Evolutionary conservation across 2,797 vertebrate species (phyloP).

Genomic region (Cynodonichthys magdalenae): DNA sequence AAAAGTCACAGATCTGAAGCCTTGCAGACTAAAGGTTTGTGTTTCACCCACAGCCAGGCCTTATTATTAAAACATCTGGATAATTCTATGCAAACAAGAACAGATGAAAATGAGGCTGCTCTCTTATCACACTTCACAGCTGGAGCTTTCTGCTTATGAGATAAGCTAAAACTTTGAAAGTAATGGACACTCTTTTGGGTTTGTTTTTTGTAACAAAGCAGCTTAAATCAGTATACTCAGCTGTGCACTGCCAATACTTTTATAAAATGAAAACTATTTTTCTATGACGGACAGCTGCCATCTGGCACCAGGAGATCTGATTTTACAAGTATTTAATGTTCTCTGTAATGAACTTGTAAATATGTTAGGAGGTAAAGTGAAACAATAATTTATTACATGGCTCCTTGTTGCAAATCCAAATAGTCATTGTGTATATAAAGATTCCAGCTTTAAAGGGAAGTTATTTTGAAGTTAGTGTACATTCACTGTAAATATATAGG

Average conservation of each 20-base stretch:
- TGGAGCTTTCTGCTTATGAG: constrained; percentile 53
- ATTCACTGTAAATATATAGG: constrained; percentile 87
- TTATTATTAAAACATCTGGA: constrained; percentile 33
- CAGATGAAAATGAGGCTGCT: constrained; percentile 13
- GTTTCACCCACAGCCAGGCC: constrained; percentile 18
- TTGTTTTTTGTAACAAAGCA: constrained; percentile 79
- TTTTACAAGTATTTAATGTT: constrained; percentile 92
- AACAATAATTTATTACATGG: constrained; percentile 93
- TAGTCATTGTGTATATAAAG: constrained; percentile 66
- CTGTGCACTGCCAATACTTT: constrained; percentile 88
- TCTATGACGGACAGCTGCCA: constrained; percentile 82
- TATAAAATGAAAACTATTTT: constrained; percentile 71
- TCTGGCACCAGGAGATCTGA: constrained; percentile 83
- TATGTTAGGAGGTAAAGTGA: constrained; percentile 90
- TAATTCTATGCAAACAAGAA: constrained; percentile 77
- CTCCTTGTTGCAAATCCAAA: constrained; percentile 77
- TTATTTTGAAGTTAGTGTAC: constrained; percentile 84
- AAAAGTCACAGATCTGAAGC: constrained; percentile 53
- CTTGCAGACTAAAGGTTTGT: constrained; percentile 37
- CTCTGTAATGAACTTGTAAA: constrained; percentile 87
- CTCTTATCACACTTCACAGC: constrained; percentile 45
- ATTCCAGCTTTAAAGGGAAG: constrained; percentile 87
- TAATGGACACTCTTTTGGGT: constrained; percentile 42
- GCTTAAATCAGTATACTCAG: constrained; percentile 76
- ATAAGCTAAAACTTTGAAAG: constrained; percentile 50